Conservation (phyloP, 2,888 invertebrate species). For the Tanypteryx hageni region DNA sequence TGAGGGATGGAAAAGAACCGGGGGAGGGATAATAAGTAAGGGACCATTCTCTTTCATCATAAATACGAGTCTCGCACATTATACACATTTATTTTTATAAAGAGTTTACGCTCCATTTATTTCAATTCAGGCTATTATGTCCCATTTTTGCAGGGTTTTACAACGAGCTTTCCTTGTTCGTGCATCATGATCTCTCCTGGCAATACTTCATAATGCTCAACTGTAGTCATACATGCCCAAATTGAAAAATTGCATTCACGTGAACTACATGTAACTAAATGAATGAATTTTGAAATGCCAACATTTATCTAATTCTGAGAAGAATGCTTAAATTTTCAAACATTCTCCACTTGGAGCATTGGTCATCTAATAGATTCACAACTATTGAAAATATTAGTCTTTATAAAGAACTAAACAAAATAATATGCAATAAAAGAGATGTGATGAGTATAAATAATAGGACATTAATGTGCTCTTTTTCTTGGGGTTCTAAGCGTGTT, state of each 20-base stretch:
- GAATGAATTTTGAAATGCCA: too few species aligned
- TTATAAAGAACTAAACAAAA: too few species aligned
- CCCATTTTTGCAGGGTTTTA: constrained; percentile 29
- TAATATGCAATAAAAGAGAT: too few species aligned
- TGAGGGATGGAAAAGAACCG: neutral
- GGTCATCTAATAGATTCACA: too few species aligned
- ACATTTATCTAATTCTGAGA: too few species aligned
- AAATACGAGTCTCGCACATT: constrained; percentile 45
- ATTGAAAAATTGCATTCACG: constrained; percentile 36
- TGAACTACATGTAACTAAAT: neutral
- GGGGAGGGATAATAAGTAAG: neutral
- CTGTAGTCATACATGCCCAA: neutral
- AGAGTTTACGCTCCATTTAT: constrained; percentile 59
- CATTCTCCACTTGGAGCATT: too few species aligned
- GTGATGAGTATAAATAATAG: too few species aligned
- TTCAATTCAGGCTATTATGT: constrained; percentile 48
- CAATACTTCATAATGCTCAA: neutral
- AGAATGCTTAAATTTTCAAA: too few species aligned
- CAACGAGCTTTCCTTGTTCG: constrained; percentile 55
- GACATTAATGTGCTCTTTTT: too few species aligned
- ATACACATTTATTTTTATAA: constrained; percentile 38
- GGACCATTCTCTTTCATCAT: constrained; percentile 28
- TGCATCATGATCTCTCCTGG: constrained; percentile 31
- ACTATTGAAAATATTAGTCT: too few species aligned
- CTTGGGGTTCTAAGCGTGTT: too few species aligned